Conservation (phyloP, 2,113 vertebrate species). For the Pimephales promelas region DNA sequence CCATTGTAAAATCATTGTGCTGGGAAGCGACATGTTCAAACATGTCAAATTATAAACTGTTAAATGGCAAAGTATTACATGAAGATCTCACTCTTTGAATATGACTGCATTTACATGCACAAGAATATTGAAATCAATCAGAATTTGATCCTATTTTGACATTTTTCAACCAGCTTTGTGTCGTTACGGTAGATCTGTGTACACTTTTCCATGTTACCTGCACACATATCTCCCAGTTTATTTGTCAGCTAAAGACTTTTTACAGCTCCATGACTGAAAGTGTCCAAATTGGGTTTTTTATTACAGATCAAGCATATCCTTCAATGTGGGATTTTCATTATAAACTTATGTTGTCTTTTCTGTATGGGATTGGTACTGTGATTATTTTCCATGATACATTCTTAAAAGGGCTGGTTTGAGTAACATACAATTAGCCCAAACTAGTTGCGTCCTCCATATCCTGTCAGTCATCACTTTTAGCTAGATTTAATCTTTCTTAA, state of each 20-base stretch:
- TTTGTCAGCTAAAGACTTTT: background rate
- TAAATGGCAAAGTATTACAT: background rate
- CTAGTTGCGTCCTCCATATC: background rate
- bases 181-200: background rate
- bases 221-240: background rate
- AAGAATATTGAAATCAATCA: background rate
- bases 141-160: background rate
- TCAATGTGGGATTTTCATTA: conserved; percentile 1
- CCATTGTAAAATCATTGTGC: background rate
- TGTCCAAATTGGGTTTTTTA: background rate
- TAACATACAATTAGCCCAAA: background rate
- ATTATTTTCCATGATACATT: background rate
- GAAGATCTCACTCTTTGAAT: background rate
- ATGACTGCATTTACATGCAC: background rate
- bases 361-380: background rate
- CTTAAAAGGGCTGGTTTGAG: background rate
- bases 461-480: background rate
- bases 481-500: background rate
- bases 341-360: background rate
- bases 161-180: no score
- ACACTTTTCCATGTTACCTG: background rate
- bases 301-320: conserved; percentile 20
- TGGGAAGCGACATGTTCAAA: conserved; percentile 4
- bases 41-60: background rate
- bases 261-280: background rate